phyloP scores from a whole-genome alignment of 2,888 invertebrate species.

The Shargacucullia verbasci region DNA sequence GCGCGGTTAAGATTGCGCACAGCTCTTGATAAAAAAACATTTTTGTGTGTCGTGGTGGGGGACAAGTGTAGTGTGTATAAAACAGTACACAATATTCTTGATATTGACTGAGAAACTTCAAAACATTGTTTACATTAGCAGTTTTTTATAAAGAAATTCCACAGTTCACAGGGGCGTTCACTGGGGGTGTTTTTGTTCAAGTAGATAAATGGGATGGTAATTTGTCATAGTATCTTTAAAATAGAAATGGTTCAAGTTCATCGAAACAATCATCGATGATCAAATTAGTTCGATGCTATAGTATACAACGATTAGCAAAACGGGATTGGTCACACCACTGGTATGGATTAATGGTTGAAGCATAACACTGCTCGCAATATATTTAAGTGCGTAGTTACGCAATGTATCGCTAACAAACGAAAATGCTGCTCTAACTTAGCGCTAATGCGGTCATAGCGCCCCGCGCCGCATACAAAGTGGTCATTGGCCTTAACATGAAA shows the following conservation, averaged over 20 bases:
- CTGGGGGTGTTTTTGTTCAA: too few relatives aligned
- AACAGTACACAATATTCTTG: neutral
- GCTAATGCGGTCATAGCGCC: slow-evolving; percentile 27
- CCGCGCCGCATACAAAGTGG: slow-evolving; percentile 43
- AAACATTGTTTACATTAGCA: too few relatives aligned
- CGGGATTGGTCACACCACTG: neutral
- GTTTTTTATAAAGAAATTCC: too few relatives aligned
- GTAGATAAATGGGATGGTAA: too few relatives aligned
- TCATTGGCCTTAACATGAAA: slow-evolving; percentile 41
- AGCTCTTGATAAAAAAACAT: slow-evolving; percentile 34
- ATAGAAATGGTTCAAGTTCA: too few relatives aligned
- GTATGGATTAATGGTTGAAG: slow-evolving; percentile 8
- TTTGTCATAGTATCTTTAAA: too few relatives aligned
- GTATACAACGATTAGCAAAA: too few relatives aligned
- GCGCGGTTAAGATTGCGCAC: slow-evolving; percentile 37
- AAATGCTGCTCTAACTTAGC: slow-evolving; percentile 41
- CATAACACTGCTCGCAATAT: slow-evolving; percentile 17
- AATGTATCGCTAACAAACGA: slow-evolving; percentile 33
- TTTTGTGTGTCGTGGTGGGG: neutral
- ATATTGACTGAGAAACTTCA: too few relatives aligned
- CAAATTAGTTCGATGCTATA: too few relatives aligned
- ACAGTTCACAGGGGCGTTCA: too few relatives aligned
- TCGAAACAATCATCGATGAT: too few relatives aligned
- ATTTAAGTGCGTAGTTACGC: slow-evolving; percentile 37
- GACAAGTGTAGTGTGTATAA: neutral